A percentile compares a stretch with the other conserved stretches of the same genome.
Conservation (phyloP, 2,888 invertebrate species). For the Drosophila basisetae region DNA sequence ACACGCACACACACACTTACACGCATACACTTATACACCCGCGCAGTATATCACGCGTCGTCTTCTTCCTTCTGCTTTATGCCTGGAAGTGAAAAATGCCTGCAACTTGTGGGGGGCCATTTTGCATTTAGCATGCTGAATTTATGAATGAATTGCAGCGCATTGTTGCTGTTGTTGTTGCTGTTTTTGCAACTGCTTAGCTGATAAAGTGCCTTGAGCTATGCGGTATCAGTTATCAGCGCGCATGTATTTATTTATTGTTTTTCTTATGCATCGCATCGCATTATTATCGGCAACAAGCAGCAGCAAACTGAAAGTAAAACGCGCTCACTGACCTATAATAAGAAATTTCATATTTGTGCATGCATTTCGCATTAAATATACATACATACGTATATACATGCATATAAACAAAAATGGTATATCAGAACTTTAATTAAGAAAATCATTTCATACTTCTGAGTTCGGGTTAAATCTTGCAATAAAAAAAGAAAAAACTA, state of each 20-base stretch:
- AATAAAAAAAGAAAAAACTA: neutral
- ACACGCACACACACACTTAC: slow-evolving; percentile 3
- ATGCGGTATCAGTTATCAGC: slow-evolving; percentile 32
- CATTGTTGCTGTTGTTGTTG: slow-evolving; percentile 33
- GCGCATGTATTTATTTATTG: slow-evolving; percentile 28
- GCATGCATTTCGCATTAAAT: slow-evolving; percentile 18
- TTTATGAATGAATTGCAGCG: slow-evolving; percentile 68
- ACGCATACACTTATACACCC: neutral
- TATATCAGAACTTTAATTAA: neutral
- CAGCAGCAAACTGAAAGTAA: slow-evolving; percentile 64
- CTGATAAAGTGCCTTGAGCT: slow-evolving; percentile 72
- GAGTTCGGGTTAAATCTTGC: neutral
- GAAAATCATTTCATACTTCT: neutral
- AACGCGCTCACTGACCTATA: slow-evolving; percentile 77
- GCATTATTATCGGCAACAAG: slow-evolving; percentile 51
- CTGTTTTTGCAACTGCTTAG: slow-evolving; percentile 39
- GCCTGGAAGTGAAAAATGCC: slow-evolving; percentile 14
- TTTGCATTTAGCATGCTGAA: slow-evolving; percentile 38
- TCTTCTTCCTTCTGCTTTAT: slow-evolving; percentile 25
- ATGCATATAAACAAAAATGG: neutral
- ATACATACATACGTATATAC: neutral
- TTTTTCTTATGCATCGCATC: slow-evolving; percentile 36
- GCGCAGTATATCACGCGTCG: slow-evolving; percentile 16
- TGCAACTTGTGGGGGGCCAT: slow-evolving; percentile 32
- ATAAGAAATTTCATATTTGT: slow-evolving; percentile 67